A percentile compares a stretch with the other conserved stretches of the same genome.
Evolutionary conservation across 2,113 vertebrate species (phyloP).

Genomic region (Chiloscyllium plagiosum): DNA sequence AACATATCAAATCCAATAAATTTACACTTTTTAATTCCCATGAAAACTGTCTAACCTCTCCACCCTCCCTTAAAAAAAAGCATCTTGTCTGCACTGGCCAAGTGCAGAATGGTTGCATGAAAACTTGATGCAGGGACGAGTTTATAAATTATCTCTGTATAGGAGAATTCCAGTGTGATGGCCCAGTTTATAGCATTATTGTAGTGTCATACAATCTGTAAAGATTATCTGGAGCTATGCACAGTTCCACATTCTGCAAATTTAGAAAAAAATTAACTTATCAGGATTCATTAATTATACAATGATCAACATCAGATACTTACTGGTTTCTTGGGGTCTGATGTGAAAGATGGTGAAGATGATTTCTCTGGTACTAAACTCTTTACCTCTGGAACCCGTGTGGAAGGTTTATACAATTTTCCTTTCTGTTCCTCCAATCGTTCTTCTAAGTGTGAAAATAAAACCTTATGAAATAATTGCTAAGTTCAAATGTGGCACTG

Average conservation of each 20-base stretch:
- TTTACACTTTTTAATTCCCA: too few relatives aligned
- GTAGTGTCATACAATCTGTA: neutral
- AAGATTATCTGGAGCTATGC: neutral
- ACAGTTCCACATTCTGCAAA: neutral
- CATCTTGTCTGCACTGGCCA: neutral
- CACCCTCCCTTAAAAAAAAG: neutral
- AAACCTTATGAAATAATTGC: neutral
- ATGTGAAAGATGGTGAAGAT: slow-evolving; percentile 76
- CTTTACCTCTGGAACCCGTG: slow-evolving; percentile 79
- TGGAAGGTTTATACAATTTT: slow-evolving; percentile 93
- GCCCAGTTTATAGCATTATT: neutral
- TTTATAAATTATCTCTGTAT: neutral
- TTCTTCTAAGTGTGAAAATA: slow-evolving; percentile 11
- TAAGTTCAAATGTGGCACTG: neutral
- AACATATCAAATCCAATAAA: too few relatives aligned
- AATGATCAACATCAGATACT: slow-evolving; percentile 49
- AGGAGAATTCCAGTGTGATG: neutral
- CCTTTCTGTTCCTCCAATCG: slow-evolving; percentile 82
- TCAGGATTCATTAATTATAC: neutral
- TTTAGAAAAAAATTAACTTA: neutral
- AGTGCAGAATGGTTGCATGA: neutral
- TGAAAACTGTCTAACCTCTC: too few relatives aligned
- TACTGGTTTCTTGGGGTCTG: slow-evolving; percentile 87
- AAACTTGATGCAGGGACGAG: neutral
- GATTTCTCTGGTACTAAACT: slow-evolving; percentile 74